phyloP scores from a whole-genome alignment of 2,113 vertebrate species.

The Rutilus rutilus region DNA sequence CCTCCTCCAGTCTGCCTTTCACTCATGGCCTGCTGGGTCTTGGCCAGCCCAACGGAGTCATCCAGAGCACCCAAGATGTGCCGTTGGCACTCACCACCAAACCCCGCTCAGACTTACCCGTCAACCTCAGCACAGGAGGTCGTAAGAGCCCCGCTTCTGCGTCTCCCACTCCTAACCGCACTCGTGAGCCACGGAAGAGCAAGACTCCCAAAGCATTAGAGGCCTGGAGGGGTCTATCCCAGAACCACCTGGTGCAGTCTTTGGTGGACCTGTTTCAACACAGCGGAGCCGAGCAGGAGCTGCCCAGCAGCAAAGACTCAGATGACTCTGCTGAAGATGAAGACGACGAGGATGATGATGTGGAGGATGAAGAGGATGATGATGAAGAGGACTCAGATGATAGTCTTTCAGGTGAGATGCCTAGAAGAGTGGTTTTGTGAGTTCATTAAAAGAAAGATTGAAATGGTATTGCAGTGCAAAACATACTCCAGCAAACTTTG shows the following conservation, averaged over 20 bases:
- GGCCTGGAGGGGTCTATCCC: slow-evolving; percentile 82
- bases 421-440: neutral
- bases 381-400: slow-evolving; percentile 93
- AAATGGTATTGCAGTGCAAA: neutral
- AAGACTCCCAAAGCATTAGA: slow-evolving; percentile 79
- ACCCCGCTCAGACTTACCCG: slow-evolving; percentile 81
- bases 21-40: slow-evolving; percentile 50
- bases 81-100: slow-evolving; percentile 75
- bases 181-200: slow-evolving; percentile 87
- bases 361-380: slow-evolving; percentile 88
- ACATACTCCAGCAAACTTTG: no score
- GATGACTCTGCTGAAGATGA: slow-evolving; percentile 95
- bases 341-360: slow-evolving; percentile 92
- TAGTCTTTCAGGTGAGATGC: slow-evolving; percentile 89
- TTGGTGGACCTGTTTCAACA: slow-evolving; percentile 91
- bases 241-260: slow-evolving; percentile 85
- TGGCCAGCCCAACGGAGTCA: slow-evolving; percentile 49
- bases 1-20: slow-evolving; percentile 60
- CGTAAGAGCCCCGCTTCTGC: slow-evolving; percentile 79
- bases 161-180: slow-evolving; percentile 72
- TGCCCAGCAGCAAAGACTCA: slow-evolving; percentile 94
- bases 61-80: slow-evolving; percentile 55
- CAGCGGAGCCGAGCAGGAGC: slow-evolving; percentile 80
- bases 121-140: slow-evolving; percentile 88
- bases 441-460: neutral